Conservation (phyloP, 2,797 vertebrate species). For the Halcyon badia region DNA sequence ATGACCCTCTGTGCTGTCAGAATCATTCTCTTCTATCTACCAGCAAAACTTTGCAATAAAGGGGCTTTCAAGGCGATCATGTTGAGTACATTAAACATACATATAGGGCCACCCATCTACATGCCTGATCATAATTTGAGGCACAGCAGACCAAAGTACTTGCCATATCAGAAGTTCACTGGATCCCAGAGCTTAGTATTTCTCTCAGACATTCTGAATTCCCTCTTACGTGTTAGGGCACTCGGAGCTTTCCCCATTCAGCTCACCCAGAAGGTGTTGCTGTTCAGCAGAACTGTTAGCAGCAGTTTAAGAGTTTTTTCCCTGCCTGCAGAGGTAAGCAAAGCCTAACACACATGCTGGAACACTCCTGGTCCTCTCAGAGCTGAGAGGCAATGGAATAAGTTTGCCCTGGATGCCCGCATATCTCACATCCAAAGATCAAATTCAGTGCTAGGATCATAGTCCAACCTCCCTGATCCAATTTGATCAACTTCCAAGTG, state of each 20-base stretch:
- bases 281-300: background rate
- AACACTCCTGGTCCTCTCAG: background rate
- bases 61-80: background rate
- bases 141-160: background rate
- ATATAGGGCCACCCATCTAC: background rate
- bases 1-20: background rate
- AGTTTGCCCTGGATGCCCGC: background rate
- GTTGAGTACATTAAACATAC: background rate
- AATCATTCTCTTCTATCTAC: background rate
- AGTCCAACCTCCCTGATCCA: background rate
- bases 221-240: background rate
- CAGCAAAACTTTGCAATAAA: background rate
- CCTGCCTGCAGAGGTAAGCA: background rate
- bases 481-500: background rate
- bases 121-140: background rate
- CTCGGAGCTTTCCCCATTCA: background rate
- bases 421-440: background rate
- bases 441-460: background rate
- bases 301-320: background rate
- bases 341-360: accelerated
- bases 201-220: background rate
- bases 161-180: background rate
- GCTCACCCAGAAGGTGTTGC: background rate
- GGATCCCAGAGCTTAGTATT: background rate
- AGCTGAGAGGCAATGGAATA: background rate